A percentile compares a stretch with the other conserved stretches of the same genome.
phyloP scores from a whole-genome alignment of 2,888 invertebrate species.

The Timema podura region DNA sequence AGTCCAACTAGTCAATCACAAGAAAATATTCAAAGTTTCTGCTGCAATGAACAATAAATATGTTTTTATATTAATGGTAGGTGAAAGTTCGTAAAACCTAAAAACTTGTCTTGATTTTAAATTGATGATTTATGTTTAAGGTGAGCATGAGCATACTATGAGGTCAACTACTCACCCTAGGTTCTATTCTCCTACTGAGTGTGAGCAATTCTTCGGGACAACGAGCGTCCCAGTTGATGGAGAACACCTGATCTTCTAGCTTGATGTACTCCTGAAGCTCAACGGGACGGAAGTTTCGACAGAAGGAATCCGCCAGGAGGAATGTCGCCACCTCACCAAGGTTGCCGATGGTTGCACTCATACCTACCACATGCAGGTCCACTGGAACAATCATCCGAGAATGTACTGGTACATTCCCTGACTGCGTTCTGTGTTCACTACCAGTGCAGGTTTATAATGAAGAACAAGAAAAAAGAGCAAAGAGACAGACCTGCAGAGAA shows the following conservation, averaged over 20 bases:
- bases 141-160: background rate
- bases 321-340: conserved; percentile 74
- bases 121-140: no score
- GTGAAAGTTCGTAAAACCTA: no score
- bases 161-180: conserved; percentile 17
- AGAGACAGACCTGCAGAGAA: conserved; percentile 52
- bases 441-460: background rate
- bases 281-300: conserved; percentile 84
- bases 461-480: background rate
- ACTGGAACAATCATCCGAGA: conserved; percentile 43
- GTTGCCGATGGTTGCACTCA: conserved; percentile 97
- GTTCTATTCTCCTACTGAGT: conserved; percentile 12
- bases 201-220: conserved; percentile 24
- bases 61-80: no score
- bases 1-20: no score
- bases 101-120: no score
- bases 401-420: no score
- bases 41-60: no score
- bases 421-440: background rate
- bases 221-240: conserved; percentile 49
- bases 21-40: no score
- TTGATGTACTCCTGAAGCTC: conserved; percentile 80
- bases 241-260: conserved; percentile 56
- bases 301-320: conserved; percentile 75
- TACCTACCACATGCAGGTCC: conserved; percentile 83